These are phyloP conservation scores for Drosophila tropicalis DNA, from an alignment of 1,140 invertebrate species.

Conservation along the genomic window DNA sequence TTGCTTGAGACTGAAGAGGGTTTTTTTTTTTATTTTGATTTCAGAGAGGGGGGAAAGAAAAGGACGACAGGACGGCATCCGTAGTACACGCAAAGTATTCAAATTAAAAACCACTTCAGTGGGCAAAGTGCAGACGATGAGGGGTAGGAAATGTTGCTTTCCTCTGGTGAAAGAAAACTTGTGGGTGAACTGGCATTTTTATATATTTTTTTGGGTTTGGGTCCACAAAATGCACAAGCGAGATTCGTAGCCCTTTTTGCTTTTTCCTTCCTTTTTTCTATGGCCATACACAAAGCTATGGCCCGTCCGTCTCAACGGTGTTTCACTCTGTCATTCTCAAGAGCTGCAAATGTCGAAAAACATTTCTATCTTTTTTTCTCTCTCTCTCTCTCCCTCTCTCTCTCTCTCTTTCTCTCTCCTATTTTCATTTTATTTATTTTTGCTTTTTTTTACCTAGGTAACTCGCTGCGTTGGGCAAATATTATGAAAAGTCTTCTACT, in stretches of 20 bases:
- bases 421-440: not conserved
- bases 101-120: constrained; percentile 76
- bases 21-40: constrained; percentile 5
- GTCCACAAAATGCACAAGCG: constrained; percentile 23
- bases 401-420: not conserved
- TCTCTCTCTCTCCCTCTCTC: not conserved
- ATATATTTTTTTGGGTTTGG: constrained; percentile 1
- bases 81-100: constrained; percentile 61
- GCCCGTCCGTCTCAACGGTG: constrained; percentile 13
- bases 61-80: constrained; percentile 2
- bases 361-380: constrained; percentile 5
- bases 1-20: constrained; percentile 10
- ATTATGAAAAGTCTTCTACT: constrained; percentile 22
- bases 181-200: constrained; percentile 11
- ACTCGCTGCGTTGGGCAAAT: constrained; percentile 19
- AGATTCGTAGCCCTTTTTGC: not conserved
- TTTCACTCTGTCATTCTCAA: constrained; percentile 31
- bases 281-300: constrained; percentile 4
- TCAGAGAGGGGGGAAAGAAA: not conserved
- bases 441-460: constrained; percentile 13
- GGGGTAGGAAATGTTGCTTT: constrained; percentile 59
- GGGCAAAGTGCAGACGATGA: constrained; percentile 38
- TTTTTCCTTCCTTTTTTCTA: not conserved
- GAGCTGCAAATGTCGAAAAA: constrained; percentile 19
- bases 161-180: constrained; percentile 31